Base-by-base conservation (phyloP, 2,797 vertebrate genomes). In the Malurus leucopterus region DNA sequence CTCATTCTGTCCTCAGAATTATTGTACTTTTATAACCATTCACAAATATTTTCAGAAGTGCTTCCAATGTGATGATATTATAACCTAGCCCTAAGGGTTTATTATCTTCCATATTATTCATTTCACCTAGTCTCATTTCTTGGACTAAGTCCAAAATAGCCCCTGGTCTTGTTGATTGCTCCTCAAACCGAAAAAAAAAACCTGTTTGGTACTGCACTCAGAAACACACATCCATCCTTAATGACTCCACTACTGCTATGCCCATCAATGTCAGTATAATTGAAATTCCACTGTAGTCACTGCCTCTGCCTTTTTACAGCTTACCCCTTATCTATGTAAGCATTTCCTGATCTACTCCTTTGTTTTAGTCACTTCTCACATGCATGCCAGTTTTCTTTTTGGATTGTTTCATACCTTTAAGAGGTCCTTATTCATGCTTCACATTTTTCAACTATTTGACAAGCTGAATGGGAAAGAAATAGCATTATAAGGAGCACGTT, bases 61-160 rank as follows among this genome's bases (percentile, higher is more conserved):
- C 93, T 97, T 97, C 94, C 96, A 95, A 95, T 95, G 94, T 97
- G 95, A 89, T 91, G 95, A 96, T 96, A 96, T 96, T 97, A 96
- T 96, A 96, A 97, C 94, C 95, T 97, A 96, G 96, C 97, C 96
- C 95, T 97, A 94, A 95, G 97, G 97, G 96, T 97, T 98, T 97
- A 97, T 97, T 97, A 97, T 95, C 95, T 94, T 96, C 89, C 91
- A 92, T 88, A 94, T 92, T 96, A 95, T 96, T 97, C 97, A 97
- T 97, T 97, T 97, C 93, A 97, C 96, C 96, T 97, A 94, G 94
- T 95, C 96, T 96, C 95, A 95, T 95, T 97, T 96, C 95, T 95
- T 97, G 97, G 96, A 96, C 95, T 91, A 96, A 96, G 95, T 96
- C 96, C 97, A 97, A 96, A 96, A 97, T 96, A 95, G 96, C 96